A percentile compares a stretch with the other conserved stretches of the same genome.
Evolutionary conservation across 2,888 invertebrate species (phyloP).

Genomic region (Sminthurides aquaticus): DNA sequence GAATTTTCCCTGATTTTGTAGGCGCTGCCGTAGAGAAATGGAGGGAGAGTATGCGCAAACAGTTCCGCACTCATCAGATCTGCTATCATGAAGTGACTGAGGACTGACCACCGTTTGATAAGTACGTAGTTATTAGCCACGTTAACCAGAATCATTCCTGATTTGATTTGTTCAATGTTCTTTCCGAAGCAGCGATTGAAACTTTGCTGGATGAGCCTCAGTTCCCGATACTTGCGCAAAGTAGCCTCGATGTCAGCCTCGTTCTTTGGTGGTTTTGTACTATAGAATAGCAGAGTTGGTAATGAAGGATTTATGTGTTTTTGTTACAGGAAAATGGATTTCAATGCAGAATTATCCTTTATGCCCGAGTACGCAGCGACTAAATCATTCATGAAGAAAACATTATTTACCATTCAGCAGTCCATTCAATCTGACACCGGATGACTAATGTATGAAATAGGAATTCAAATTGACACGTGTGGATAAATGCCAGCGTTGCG

Average conservation of each 20-base stretch:
- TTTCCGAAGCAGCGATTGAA: neutral
- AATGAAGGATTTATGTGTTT: too few species aligned
- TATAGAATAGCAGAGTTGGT: too few species aligned
- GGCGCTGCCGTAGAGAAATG: neutral
- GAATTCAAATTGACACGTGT: neutral
- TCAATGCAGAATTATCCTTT: too few species aligned
- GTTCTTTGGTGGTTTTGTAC: neutral
- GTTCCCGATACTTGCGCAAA: neutral
- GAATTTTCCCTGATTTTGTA: neutral
- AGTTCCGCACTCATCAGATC: neutral
- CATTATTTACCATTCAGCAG: neutral
- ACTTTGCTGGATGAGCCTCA: neutral
- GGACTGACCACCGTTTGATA: neutral
- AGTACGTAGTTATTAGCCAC: neutral
- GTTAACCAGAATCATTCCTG: neutral
- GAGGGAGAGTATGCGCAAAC: neutral
- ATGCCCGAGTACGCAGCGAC: too few species aligned
- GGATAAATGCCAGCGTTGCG: neutral
- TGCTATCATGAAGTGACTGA: neutral
- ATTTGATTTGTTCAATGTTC: neutral
- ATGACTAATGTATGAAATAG: neutral
- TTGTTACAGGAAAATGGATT: too few species aligned
- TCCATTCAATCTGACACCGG: neutral
- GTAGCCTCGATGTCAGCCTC: neutral
- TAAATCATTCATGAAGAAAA: neutral